These are phyloP conservation scores for Microtus pennsylvanicus DNA, from an alignment of 2,113 vertebrate species.

Conservation along the genomic window DNA sequence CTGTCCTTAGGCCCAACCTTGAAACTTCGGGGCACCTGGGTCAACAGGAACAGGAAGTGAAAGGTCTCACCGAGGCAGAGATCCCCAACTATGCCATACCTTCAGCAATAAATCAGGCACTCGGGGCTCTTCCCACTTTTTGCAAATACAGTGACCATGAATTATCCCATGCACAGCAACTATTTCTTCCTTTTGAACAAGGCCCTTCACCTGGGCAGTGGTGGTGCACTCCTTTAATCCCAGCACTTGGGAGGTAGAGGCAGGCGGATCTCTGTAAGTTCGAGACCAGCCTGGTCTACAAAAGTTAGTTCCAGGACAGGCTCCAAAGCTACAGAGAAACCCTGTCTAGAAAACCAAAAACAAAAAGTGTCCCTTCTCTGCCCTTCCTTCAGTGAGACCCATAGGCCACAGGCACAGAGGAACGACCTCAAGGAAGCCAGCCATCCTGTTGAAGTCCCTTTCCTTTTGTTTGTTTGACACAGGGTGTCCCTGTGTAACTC, in stretches of 20 bases:
- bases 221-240: too few relatives aligned
- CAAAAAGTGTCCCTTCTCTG: background rate
- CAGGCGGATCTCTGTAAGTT: too few relatives aligned
- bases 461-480: background rate
- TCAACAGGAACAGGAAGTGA: too few relatives aligned
- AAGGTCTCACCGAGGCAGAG: too few relatives aligned
- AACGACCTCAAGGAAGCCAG: background rate
- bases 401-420: background rate
- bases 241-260: too few relatives aligned
- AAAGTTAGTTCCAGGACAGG: too few relatives aligned
- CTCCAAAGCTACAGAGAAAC: too few relatives aligned
- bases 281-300: too few relatives aligned
- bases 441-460: background rate
- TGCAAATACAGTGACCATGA: background rate
- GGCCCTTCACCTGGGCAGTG: background rate
- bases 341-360: too few relatives aligned
- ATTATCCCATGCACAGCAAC: constrained; percentile 64
- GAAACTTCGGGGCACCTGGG: too few relatives aligned
- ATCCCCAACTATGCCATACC: too few relatives aligned
- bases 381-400: constrained; percentile 41
- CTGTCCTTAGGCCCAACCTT: too few relatives aligned
- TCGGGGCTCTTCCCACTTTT: background rate
- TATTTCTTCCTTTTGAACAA: constrained; percentile 66
- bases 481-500: background rate
- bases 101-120: background rate